These are phyloP conservation scores for Arnoldichthys spilopterus DNA, from an alignment of 2,797 vertebrate genomes.

Conservation along the genomic window DNA sequence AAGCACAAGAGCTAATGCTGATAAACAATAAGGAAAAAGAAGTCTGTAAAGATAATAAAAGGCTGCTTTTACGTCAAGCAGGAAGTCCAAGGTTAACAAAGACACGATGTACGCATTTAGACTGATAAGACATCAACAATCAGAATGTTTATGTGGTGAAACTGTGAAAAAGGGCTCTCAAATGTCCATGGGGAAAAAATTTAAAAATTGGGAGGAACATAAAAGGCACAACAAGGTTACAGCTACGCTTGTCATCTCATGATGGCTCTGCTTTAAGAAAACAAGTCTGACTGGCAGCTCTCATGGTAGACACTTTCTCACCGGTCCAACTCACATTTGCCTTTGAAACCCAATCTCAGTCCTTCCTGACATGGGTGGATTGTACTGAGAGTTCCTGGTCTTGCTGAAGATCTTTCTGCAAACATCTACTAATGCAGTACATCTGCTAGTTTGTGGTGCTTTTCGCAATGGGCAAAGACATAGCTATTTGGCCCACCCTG, in stretches of 20 bases:
- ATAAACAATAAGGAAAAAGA: slow-evolving; percentile 53
- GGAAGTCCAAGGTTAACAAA: slow-evolving; percentile 63
- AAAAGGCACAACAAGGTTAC: slow-evolving; percentile 83
- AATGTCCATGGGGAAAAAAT: slow-evolving; percentile 40
- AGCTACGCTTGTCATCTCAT: slow-evolving; percentile 65
- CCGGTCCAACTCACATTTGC: slow-evolving; percentile 17
- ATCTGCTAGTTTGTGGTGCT: slow-evolving; percentile 6
- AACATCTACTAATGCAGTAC: neutral
- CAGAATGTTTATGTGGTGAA: slow-evolving; percentile 49
- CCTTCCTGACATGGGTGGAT: slow-evolving; percentile 21
- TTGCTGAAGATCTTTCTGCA: slow-evolving; percentile 17
- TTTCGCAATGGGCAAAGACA: neutral
- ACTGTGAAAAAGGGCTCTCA: slow-evolving; percentile 20
- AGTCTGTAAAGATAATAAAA: slow-evolving; percentile 50
- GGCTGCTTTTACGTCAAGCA: slow-evolving; percentile 61
- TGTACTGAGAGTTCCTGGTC: slow-evolving; percentile 4
- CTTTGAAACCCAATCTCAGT: slow-evolving; percentile 18
- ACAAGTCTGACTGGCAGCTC: slow-evolving; percentile 57
- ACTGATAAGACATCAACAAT: slow-evolving; percentile 16
- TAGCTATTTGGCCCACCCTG: slow-evolving; percentile 93
- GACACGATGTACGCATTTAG: slow-evolving; percentile 40
- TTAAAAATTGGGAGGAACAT: slow-evolving; percentile 66
- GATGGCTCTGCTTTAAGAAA: slow-evolving; percentile 66
- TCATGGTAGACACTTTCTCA: slow-evolving; percentile 22
- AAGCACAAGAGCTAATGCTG: slow-evolving; percentile 40